Conservation (phyloP, 1,140 invertebrate species). For the Chlorops oryzae region DNA sequence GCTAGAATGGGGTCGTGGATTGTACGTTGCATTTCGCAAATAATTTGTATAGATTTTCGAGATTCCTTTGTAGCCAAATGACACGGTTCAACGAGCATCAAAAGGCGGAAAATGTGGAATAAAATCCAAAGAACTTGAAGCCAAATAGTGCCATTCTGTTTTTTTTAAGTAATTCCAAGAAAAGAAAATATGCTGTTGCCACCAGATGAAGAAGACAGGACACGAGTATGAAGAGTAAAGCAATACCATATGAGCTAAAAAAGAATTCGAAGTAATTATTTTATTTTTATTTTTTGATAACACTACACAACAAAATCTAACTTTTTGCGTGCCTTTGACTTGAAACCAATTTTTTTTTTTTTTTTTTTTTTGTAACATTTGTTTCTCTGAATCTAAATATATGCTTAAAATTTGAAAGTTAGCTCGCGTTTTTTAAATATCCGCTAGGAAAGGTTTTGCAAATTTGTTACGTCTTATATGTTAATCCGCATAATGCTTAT, state of each 20-base stretch:
- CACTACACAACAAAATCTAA: too few species aligned
- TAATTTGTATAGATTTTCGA: constrained; percentile 37
- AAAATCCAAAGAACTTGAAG: constrained; percentile 60
- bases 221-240: constrained; percentile 57
- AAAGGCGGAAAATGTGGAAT: constrained; percentile 56
- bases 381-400: too few species aligned
- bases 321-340: too few species aligned
- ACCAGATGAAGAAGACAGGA: constrained; percentile 64
- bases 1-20: constrained; percentile 35
- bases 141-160: constrained; percentile 45
- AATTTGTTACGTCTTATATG: too few species aligned
- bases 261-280: too few species aligned
- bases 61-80: constrained; percentile 52
- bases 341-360: too few species aligned
- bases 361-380: too few species aligned
- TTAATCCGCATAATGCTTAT: too few species aligned
- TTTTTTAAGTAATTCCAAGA: constrained; percentile 54
- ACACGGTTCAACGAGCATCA: constrained; percentile 63
- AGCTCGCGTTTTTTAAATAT: too few species aligned
- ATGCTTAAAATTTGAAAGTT: too few species aligned
- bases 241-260: constrained; percentile 52
- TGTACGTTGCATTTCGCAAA: constrained; percentile 39
- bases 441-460: too few species aligned
- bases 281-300: too few species aligned
- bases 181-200: constrained; percentile 65